Base-by-base conservation (phyloP, 2,113 vertebrate genomes). In the Baryphthengus martii region DNA sequence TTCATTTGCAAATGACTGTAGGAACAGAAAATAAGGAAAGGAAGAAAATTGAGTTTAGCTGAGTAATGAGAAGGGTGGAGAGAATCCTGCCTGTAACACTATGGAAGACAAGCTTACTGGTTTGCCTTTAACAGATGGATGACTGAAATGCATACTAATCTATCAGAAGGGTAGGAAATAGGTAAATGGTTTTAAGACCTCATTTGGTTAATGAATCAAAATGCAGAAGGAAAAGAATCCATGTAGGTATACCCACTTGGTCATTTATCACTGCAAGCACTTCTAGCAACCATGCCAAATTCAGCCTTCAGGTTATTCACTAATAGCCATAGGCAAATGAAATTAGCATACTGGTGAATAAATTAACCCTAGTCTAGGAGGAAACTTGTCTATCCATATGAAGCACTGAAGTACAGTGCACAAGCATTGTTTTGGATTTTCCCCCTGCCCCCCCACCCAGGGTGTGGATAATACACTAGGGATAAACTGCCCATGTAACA, bases 131-230 rank as follows among this genome's bases (percentile, higher is more conserved):
- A 93, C 94, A 94, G 93, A 95, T 93, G 90, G 66, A 94, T 95
- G 94, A n/a, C 15, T 74, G 90, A 87, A 96, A 88, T 49, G 19
- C 37, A 53, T 88, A 42, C 76, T 90, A 94, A 97, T 96, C 75
- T 91, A 39, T 95, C 91, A 95, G 86, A 92, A 92, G 91, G 71
- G 56, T 76, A 92, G 71, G 74, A 90, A 95, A 93, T 90, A 95
- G 92, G 93, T 89, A 88, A 92, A 92, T 65, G 90, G 85, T 88
- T 94, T 93, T 85, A 92, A 89, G 95, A 87, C 81, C 53, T 96
- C 91, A 96, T 96, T 97, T 97, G 97, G 92, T 95, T 97, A 97
- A 97, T 97, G 95, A 96, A 97, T 96, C 97, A 86, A 97, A 97
- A 96, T 96, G 79, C 70, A 93, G 91, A 88, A 88, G 77, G 67